Evolutionary conservation across 37 sponge, comb jelly and placozoan genomes (phyloP).

Genomic region (Halisarca cf. caerulea): DNA sequence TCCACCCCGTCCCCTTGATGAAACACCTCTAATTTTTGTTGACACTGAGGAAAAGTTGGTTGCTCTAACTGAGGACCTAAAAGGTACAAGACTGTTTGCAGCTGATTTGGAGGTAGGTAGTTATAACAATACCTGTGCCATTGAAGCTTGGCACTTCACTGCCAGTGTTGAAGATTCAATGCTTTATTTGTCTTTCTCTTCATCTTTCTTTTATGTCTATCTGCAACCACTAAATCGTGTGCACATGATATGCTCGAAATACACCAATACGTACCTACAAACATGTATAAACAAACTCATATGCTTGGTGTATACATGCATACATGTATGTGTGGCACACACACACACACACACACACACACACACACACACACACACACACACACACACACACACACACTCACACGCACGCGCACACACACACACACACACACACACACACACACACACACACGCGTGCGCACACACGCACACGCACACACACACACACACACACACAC

Average conservation of each 20-base stretch:
- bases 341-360: too few species aligned
- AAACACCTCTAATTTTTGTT: conserved; percentile 72
- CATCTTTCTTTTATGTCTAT: conserved; percentile 13
- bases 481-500: background rate
- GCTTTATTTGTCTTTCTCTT: background rate
- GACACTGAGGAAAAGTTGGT: conserved; percentile 60
- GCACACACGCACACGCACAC: background rate
- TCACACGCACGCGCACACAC: conserved; percentile 39
- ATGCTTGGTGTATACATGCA: too few species aligned
- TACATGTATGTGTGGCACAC: too few species aligned
- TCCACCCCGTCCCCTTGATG: conserved; percentile 52
- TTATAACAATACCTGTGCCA: too few species aligned
- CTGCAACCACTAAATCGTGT: background rate
- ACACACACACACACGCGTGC: conserved; percentile 55
- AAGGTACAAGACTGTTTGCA: conserved; percentile 73
- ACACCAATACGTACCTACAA: too few species aligned
- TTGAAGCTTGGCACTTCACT: too few species aligned
- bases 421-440: conserved; percentile 58
- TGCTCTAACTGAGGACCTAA: conserved; percentile 51
- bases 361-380: too few species aligned
- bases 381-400: too few species aligned
- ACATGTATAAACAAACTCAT: too few species aligned
- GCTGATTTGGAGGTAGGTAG: conserved; percentile 84
- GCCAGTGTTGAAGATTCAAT: too few species aligned
- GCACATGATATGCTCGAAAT: background rate